Evolutionary conservation across 2,113 vertebrate species (phyloP).

Genomic region (Passer montanus): DNA sequence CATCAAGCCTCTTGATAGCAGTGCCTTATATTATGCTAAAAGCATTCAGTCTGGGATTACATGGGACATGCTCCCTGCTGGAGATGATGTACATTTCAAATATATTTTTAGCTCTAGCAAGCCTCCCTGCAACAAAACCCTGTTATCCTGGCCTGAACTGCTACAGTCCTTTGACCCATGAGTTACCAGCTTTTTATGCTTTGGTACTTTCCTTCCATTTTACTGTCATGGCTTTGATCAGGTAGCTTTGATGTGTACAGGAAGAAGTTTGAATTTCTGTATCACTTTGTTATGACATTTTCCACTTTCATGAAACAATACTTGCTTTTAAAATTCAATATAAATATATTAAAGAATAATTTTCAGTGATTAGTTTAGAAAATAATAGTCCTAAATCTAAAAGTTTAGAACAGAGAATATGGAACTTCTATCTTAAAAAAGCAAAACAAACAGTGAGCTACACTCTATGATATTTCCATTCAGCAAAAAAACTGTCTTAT

Average conservation of each 20-base stretch:
- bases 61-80: accelerated
- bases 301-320: not conserved
- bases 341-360: not conserved
- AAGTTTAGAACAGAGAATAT: not conserved
- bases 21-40: not conserved
- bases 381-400: not conserved
- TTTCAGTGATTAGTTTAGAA: not conserved
- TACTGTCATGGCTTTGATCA: not conserved
- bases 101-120: not conserved
- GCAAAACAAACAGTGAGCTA: not conserved
- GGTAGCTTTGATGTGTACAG: not conserved
- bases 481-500: not conserved
- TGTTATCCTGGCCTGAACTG: not conserved
- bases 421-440: not conserved
- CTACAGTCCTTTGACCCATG: not conserved
- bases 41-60: not conserved
- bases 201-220: not conserved
- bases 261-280: not conserved
- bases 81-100: not conserved
- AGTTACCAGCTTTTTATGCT: not conserved
- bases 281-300: not conserved
- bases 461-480: not conserved
- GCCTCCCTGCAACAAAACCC: not conserved
- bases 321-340: not conserved
- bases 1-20: not conserved